Evolutionary conservation across 2,888 invertebrate genomes (phyloP).

Genomic region (Escarpia spicata): DNA sequence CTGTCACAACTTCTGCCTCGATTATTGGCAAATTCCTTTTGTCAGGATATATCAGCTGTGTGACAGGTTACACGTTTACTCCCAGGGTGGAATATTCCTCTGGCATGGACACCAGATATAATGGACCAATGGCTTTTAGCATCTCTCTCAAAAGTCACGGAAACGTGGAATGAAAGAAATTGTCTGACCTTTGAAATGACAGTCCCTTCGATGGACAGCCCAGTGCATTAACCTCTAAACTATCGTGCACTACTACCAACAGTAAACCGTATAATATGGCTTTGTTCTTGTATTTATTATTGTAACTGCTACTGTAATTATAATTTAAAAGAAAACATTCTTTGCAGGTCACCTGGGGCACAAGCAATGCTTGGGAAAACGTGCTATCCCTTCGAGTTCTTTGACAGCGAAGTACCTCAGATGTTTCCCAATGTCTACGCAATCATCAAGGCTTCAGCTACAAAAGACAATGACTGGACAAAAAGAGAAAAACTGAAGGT

Average conservation of each 20-base stretch:
- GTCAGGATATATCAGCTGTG: too few relatives aligned
- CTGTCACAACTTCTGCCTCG: too few relatives aligned
- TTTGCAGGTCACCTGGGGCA: background rate
- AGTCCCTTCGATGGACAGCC: background rate
- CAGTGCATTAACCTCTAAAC: background rate
- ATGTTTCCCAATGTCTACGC: background rate
- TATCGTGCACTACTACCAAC: background rate
- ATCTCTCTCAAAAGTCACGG: too few relatives aligned
- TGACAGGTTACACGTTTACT: too few relatives aligned
- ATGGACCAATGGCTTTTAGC: too few relatives aligned
- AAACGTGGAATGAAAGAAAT: background rate
- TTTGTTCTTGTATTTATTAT: constrained; percentile 4
- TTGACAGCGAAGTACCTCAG: background rate
- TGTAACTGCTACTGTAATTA: background rate
- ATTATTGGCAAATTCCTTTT: too few relatives aligned
- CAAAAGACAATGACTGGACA: background rate
- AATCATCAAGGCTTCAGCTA: background rate
- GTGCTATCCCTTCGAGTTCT: background rate
- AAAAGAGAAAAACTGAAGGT: background rate
- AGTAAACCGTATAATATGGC: background rate
- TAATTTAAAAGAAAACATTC: background rate
- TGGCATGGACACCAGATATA: too few relatives aligned
- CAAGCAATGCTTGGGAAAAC: background rate
- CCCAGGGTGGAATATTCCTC: too few relatives aligned
- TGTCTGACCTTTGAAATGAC: background rate